A percentile compares a stretch with the other conserved stretches of the same genome.
Conservation (phyloP, 2,797 vertebrate genomes). For the Megaceryle alcyon region DNA sequence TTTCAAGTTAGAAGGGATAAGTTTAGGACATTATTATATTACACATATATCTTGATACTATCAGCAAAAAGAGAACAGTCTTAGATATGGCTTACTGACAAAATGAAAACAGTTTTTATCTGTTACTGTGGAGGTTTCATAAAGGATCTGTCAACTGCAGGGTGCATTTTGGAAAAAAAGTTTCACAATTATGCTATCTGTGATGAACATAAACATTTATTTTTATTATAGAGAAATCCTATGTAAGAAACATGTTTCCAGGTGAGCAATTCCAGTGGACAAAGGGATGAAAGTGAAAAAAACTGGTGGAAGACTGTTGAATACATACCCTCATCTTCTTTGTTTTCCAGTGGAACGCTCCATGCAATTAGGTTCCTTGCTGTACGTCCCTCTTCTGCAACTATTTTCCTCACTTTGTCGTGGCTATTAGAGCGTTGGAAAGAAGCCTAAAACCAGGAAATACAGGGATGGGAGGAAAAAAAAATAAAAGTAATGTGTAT, state of each 20-base stretch:
- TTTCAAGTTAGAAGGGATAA: not conserved
- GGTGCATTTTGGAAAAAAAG: not conserved
- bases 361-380: conserved; percentile 97
- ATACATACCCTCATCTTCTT: conserved; percentile 92
- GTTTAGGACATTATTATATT: not conserved
- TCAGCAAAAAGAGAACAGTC: not conserved
- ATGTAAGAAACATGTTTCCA: not conserved
- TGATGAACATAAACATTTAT: not conserved
- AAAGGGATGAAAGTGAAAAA: not conserved
- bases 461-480: not conserved
- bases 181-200: not conserved
- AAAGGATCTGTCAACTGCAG: not conserved
- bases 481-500: not conserved
- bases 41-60: not conserved
- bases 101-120: not conserved
- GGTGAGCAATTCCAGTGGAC: not conserved
- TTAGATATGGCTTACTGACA: not conserved
- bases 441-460: conserved; percentile 83
- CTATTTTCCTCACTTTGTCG: conserved; percentile 97
- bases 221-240: not conserved
- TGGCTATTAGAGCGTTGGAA: conserved; percentile 98
- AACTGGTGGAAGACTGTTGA: not conserved
- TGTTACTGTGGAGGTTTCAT: not conserved
- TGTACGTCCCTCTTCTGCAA: conserved; percentile 95
- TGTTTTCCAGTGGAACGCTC: conserved; percentile 95